Percentiles rank a stretch among this genome's conserved stretches.
Conservation (phyloP, 2,113 vertebrate species). For the Cinclus mexicanus region DNA sequence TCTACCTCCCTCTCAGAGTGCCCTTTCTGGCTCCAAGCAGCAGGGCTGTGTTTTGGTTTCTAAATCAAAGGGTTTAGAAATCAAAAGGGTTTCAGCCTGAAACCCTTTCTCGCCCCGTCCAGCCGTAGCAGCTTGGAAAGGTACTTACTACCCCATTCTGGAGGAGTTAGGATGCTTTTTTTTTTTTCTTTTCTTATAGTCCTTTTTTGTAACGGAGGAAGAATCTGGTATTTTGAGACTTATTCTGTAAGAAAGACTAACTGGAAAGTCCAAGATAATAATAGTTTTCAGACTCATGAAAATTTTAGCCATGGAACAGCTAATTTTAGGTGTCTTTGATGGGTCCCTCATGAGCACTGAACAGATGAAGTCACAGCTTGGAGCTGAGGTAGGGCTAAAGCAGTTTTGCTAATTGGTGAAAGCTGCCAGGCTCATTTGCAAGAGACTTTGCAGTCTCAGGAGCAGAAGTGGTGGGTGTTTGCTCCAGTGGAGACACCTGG, state of each 20-base stretch:
- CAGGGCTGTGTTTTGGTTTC: not conserved
- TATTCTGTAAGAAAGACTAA: not conserved
- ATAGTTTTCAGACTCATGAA: constrained; percentile 34
- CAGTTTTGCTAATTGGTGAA: not conserved
- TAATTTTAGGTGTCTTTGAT: constrained; percentile 51
- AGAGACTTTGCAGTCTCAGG: not conserved
- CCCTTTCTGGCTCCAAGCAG: not conserved
- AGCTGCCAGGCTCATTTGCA: not conserved
- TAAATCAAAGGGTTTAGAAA: too few relatives aligned
- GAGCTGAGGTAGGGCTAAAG: not conserved
- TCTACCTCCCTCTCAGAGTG: not conserved
- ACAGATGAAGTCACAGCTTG: not conserved
- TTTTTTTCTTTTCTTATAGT: accelerated
- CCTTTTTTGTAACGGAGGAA: not conserved
- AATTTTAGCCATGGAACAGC: constrained; percentile 10
- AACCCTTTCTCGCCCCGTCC: not conserved
- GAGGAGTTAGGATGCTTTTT: not conserved
- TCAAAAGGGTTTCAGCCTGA: not conserved
- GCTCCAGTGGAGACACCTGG: not conserved
- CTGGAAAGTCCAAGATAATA: constrained; percentile 21
- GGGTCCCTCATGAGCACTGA: not conserved
- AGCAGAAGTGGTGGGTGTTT: not conserved
- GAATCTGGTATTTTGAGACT: not conserved
- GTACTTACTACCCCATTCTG: not conserved
- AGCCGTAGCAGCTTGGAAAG: not conserved